Evolutionary conservation across 2,797 vertebrate species (phyloP).

Genomic region (Poeciliopsis presidionis): DNA sequence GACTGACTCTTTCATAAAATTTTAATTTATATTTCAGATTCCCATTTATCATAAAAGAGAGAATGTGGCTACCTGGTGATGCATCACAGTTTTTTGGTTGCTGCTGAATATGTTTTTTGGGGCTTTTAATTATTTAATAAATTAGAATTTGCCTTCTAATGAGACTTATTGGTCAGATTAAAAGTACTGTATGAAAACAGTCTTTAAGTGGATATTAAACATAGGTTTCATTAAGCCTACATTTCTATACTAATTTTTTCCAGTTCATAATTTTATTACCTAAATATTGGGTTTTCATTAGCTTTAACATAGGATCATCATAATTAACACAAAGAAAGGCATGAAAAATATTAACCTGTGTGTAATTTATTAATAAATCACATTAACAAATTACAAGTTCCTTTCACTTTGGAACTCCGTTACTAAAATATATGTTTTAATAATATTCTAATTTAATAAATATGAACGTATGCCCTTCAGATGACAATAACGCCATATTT

Average conservation of each 20-base stretch:
- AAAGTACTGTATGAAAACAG: too few relatives aligned
- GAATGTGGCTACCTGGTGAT: too few relatives aligned
- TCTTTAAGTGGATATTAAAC: too few relatives aligned
- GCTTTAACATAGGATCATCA: neutral
- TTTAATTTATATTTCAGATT: constrained; percentile 4
- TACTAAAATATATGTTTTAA: neutral
- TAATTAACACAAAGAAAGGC: neutral
- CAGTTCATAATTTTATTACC: too few relatives aligned
- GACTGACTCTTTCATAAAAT: neutral
- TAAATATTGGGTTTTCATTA: neutral
- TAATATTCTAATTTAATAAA: neutral
- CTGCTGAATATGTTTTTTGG: neutral
- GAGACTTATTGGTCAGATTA: neutral
- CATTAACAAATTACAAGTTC: too few relatives aligned
- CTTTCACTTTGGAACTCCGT: neutral
- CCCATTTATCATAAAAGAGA: constrained; percentile 4
- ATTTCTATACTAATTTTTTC: too few relatives aligned
- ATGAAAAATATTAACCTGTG: neutral
- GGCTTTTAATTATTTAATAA: neutral
- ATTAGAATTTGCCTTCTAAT: neutral
- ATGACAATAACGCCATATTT: neutral
- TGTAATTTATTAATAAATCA: neutral
- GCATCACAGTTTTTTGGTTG: neutral
- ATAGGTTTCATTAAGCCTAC: too few relatives aligned
- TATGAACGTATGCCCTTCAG: neutral